Percentiles rank a stretch among this genome's conserved stretches.
These are phyloP conservation scores for Gisinianus flammeolus DNA, from an alignment of 2,888 invertebrate genomes.

Conservation along the genomic window DNA sequence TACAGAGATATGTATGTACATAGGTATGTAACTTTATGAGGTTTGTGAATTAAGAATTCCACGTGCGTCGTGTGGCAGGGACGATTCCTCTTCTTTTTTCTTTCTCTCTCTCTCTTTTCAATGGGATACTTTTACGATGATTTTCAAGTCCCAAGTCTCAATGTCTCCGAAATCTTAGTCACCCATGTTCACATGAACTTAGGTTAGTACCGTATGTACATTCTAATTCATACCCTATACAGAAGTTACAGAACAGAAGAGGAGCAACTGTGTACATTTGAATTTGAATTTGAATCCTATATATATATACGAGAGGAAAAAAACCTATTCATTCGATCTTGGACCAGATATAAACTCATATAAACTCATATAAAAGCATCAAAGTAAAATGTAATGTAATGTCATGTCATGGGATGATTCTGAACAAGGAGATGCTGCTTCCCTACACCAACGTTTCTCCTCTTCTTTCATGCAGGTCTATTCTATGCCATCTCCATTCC, in stretches of 20 bases:
- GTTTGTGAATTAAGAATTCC: conserved; percentile 34
- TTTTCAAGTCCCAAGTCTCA: conserved; percentile 3
- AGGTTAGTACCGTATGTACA: no score
- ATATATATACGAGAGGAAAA: conserved; percentile 9
- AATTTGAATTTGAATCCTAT: conserved; percentile 19
- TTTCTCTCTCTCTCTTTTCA: no score
- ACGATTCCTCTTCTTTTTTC: neutral
- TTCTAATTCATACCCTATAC: no score
- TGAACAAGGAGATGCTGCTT: neutral
- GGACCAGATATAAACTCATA: conserved; percentile 25
- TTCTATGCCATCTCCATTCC: neutral
- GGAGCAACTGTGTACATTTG: conserved; percentile 22
- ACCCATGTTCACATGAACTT: neutral
- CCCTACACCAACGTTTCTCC: neutral
- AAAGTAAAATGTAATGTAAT: no score
- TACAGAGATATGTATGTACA: no score
- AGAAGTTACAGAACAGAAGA: neutral
- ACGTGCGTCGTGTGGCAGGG: conserved; percentile 50
- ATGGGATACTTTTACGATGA: no score
- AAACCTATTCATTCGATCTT: conserved; percentile 20
- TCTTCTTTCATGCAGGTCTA: neutral
- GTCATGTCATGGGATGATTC: conserved; percentile 23
- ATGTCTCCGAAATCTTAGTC: neutral
- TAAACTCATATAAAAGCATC: no score
- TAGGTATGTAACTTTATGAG: no score